These are phyloP conservation scores for Lemur catta DNA, from an alignment of 2,797 vertebrate species.

Conservation along the genomic window DNA sequence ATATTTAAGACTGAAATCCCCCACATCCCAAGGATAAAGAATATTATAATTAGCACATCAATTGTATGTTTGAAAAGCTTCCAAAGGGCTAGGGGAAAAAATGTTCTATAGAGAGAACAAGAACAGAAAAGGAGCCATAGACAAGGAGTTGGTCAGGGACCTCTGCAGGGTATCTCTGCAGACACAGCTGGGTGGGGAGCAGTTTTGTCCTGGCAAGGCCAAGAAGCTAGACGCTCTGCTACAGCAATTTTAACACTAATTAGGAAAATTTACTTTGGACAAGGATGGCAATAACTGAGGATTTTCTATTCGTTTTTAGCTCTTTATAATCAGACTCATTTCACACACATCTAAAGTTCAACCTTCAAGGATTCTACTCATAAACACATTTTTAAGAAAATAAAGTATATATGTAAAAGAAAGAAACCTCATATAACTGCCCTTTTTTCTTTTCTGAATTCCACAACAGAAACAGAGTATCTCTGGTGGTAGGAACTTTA, in stretches of 20 bases:
- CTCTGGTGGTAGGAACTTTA: neutral
- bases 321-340: neutral
- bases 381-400: constrained; percentile 44
- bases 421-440: neutral
- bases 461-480: neutral
- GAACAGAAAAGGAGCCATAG: neutral
- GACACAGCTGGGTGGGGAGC: neutral
- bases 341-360: neutral
- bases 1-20: neutral
- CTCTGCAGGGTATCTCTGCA: neutral
- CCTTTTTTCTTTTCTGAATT: constrained; percentile 6
- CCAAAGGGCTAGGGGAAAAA: constrained; percentile 2
- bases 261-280: neutral
- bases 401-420: neutral
- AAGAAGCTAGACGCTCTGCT: neutral
- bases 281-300: neutral
- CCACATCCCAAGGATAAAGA: neutral
- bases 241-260: neutral
- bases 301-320: neutral
- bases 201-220: neutral
- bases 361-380: constrained; percentile 20
- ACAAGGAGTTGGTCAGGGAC: neutral
- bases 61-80: neutral
- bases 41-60: neutral
- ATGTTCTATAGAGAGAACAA: neutral